These are phyloP conservation scores for Andrena bucephala DNA, from an alignment of 2,888 invertebrate genomes.

Conservation along the genomic window DNA sequence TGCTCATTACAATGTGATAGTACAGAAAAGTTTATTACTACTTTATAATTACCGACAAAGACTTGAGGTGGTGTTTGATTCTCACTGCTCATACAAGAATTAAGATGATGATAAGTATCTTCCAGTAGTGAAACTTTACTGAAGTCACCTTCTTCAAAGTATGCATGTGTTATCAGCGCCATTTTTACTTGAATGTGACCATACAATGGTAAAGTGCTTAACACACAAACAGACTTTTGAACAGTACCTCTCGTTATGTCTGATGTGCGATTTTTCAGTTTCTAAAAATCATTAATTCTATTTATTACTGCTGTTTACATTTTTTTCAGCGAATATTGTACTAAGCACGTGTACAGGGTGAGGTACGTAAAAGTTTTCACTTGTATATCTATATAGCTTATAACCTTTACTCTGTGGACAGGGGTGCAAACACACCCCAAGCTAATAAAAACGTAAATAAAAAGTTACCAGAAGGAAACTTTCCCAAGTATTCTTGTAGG, in stretches of 20 bases:
- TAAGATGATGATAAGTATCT: conserved; percentile 96
- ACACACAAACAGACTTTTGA: conserved; percentile 98
- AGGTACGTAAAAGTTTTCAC: too few relatives aligned
- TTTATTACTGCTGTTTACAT: neutral
- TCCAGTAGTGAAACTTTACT: conserved; percentile 94
- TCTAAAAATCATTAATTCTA: conserved; percentile 86
- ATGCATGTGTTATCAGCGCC: conserved; percentile 97
- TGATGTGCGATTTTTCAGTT: conserved; percentile 95
- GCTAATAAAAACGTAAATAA: too few relatives aligned
- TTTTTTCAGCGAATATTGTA: neutral
- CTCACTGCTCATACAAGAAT: conserved; percentile 90
- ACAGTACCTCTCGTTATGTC: conserved; percentile 99
- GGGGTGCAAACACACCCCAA: too few relatives aligned
- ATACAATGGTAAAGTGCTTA: conserved; percentile 95
- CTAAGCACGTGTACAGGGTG: neutral
- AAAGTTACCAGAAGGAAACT: too few relatives aligned
- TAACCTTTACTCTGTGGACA: too few relatives aligned
- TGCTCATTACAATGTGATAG: neutral
- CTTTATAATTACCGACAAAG: conserved; percentile 87
- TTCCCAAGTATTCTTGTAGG: too few relatives aligned
- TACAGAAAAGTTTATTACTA: neutral
- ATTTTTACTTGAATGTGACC: conserved; percentile 98
- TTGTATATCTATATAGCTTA: too few relatives aligned
- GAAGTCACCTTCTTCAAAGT: conserved; percentile 98
- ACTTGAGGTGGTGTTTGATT: conserved; percentile 88